Evolutionary conservation across 2,888 invertebrate species (phyloP).

Genomic region (Hymenopus coronatus): DNA sequence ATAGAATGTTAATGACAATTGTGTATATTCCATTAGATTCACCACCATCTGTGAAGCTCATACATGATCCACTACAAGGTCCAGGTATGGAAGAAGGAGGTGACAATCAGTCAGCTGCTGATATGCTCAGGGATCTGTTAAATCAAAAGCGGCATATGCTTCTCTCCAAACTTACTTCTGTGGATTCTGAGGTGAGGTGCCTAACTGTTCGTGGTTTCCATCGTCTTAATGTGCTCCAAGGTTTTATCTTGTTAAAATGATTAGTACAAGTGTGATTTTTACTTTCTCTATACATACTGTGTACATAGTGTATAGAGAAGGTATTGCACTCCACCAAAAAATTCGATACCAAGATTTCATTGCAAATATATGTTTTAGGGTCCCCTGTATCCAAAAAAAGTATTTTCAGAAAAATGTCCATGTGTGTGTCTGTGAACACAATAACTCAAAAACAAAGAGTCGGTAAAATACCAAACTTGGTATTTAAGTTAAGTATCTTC

Average conservation of each 20-base stretch:
- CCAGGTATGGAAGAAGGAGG: constrained; percentile 37
- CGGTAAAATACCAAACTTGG: no score
- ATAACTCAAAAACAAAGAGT: no score
- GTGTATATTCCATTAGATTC: constrained; percentile 35
- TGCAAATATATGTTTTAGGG: no score
- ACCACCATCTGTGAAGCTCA: constrained; percentile 26
- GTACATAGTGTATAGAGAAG: no score
- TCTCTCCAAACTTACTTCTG: constrained; percentile 82
- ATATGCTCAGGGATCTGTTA: constrained; percentile 91
- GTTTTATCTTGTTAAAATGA: neutral
- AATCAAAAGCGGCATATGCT: constrained; percentile 87
- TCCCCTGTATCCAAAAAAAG: no score
- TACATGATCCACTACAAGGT: constrained; percentile 27
- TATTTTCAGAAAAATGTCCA: no score
- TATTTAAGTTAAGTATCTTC: no score
- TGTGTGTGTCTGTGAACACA: no score
- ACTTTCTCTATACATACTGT: no score
- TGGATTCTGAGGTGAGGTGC: constrained; percentile 80
- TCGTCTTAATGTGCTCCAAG: neutral
- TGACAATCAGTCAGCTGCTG: constrained; percentile 75
- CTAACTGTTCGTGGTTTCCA: neutral
- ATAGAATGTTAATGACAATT: neutral
- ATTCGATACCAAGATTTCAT: no score
- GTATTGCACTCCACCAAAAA: no score
- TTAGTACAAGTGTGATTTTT: neutral